phyloP scores from a whole-genome alignment of 2,797 vertebrate genomes.

The Peromyscus eremicus region DNA sequence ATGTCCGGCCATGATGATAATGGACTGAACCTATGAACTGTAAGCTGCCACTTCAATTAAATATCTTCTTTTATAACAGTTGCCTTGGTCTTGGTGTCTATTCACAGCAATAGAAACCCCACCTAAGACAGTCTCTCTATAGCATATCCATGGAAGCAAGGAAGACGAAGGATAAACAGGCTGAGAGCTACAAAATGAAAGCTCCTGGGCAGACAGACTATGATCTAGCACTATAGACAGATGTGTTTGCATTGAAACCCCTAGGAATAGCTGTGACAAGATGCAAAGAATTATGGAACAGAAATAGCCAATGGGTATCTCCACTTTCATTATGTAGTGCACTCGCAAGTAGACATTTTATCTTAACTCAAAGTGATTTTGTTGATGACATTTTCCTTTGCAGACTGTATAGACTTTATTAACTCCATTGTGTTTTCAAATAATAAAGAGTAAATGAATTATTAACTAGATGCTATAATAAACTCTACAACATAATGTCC shows the following conservation, averaged over 20 bases:
- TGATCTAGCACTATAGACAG: neutral
- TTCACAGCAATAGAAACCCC: neutral
- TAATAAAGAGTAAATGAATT: neutral
- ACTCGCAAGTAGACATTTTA: neutral
- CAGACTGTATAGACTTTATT: neutral
- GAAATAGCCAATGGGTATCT: neutral
- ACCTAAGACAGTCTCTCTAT: neutral
- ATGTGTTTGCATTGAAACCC: neutral
- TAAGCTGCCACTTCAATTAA: neutral
- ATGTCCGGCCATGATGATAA: neutral
- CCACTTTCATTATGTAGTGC: neutral
- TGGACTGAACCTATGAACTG: neutral
- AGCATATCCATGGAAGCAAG: neutral
- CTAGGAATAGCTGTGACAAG: neutral
- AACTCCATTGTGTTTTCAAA: conserved; percentile 9
- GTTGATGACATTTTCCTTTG: neutral
- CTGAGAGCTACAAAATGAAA: neutral
- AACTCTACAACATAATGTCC: neutral
- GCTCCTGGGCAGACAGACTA: rapidly evolving
- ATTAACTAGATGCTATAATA: neutral
- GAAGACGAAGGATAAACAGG: neutral
- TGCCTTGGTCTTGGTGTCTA: neutral
- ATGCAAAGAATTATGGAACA: neutral
- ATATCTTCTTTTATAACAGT: neutral
- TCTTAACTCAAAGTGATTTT: neutral